These are phyloP conservation scores for Phrynocephalus versicolor DNA, from an alignment of 2,113 vertebrate genomes.

Conservation along the genomic window DNA sequence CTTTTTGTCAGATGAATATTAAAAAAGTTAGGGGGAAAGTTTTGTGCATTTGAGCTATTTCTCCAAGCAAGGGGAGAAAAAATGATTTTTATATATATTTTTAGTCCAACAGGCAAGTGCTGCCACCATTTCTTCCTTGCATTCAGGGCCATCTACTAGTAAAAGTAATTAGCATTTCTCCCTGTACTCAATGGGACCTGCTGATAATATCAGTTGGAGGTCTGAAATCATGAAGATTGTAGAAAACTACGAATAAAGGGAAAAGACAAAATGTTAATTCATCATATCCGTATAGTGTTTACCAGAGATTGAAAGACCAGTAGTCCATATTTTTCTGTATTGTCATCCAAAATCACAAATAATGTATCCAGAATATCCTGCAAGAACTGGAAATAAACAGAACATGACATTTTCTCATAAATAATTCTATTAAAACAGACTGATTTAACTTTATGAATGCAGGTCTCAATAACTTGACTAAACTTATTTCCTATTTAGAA, in stretches of 20 bases:
- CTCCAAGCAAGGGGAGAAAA: no score
- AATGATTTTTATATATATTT: no score
- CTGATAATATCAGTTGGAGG: not conserved
- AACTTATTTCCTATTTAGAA: not conserved
- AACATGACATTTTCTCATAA: conserved; percentile 17
- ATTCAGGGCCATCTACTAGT: no score
- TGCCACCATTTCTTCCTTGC: no score
- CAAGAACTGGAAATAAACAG: conserved; percentile 82
- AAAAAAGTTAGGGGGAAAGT: no score
- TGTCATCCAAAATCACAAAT: conserved; percentile 95
- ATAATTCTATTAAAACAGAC: conserved; percentile 25
- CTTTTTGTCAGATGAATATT: not conserved
- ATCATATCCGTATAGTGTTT: conserved; percentile 59
- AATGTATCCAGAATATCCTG: conserved; percentile 94
- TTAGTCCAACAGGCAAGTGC: no score
- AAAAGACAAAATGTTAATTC: conserved; percentile 8
- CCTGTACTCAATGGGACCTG: no score
- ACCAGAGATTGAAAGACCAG: conserved; percentile 96
- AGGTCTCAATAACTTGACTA: not conserved
- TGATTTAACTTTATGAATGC: not conserved
- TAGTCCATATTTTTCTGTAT: conserved; percentile 95
- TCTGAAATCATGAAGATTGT: not conserved
- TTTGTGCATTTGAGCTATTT: no score
- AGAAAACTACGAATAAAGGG: not conserved
- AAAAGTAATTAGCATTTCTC: not conserved